A percentile compares a stretch with the other conserved stretches of the same genome.
Conservation (phyloP, 64 coral and sea anemone genomes). For the Pachyseris speciosa region DNA sequence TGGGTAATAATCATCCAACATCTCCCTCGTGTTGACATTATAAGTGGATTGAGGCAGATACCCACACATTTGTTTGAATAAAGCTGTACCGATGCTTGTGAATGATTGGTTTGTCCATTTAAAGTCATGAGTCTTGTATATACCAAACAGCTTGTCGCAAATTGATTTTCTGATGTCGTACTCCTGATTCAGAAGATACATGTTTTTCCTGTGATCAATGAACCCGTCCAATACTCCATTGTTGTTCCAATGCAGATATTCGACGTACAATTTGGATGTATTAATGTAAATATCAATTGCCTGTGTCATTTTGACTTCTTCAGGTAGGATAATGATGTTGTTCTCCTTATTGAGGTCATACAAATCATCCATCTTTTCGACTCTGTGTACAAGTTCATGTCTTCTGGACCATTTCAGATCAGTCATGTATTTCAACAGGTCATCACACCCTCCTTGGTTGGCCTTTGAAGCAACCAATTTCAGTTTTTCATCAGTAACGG, state of each 20-base stretch:
- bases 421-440: conserved; percentile 13
- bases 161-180: not conserved
- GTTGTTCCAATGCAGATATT: conserved; percentile 38
- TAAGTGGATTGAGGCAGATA: not conserved
- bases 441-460: conserved; percentile 31
- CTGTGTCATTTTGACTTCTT: not conserved
- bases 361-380: not conserved
- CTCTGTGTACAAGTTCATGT: conserved; percentile 14
- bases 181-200: not conserved
- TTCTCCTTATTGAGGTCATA: not conserved
- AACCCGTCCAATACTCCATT: not conserved
- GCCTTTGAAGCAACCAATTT: conserved; percentile 19
- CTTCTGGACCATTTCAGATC: conserved; percentile 39
- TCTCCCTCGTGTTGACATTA: not conserved
- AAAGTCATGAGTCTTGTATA: not conserved
- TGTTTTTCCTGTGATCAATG: conserved; percentile 16
- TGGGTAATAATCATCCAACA: conserved; percentile 4
- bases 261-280: not conserved
- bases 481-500: not conserved
- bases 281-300: not conserved
- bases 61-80: not conserved
- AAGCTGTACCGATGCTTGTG: not conserved
- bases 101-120: not conserved
- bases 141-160: not conserved
- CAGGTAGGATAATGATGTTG: not conserved